phyloP scores from a whole-genome alignment of 2,888 invertebrate species.

The Ctenicera cuprea region DNA sequence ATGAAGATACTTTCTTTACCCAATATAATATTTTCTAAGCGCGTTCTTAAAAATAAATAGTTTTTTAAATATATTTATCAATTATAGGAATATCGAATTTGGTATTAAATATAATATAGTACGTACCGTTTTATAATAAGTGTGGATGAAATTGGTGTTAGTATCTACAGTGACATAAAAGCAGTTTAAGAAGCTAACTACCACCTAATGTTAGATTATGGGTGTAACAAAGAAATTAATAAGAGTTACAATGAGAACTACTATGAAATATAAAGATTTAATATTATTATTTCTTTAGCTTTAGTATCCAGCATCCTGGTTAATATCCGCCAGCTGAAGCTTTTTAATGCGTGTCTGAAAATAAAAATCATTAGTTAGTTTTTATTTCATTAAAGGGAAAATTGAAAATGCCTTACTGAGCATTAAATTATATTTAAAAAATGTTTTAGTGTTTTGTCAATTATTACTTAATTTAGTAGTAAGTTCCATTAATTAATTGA shows the following conservation, averaged over 20 bases:
- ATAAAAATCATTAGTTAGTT: constrained; percentile 62
- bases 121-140: too few relatives aligned
- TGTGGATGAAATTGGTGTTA: neutral
- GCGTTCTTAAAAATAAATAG: too few relatives aligned
- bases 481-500: too few relatives aligned
- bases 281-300: constrained; percentile 33
- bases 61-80: too few relatives aligned
- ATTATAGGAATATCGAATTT: too few relatives aligned
- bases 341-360: constrained; percentile 72
- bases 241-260: neutral
- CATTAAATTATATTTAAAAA: too few relatives aligned
- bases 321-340: constrained; percentile 67
- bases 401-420: too few relatives aligned
- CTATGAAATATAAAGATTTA: neutral
- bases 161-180: neutral
- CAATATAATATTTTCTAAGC: too few relatives aligned
- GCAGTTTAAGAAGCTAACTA: constrained; percentile 13
- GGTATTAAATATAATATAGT: too few relatives aligned
- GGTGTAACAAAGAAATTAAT: neutral
- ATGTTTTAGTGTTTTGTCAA: too few relatives aligned
- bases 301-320: constrained; percentile 53
- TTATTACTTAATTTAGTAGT: too few relatives aligned
- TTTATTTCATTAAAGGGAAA: neutral
- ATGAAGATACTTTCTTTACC: too few relatives aligned
- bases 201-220: constrained; percentile 20